Conservation (phyloP, 2,797 vertebrate species). For the Euphonia xanthogaster region DNA sequence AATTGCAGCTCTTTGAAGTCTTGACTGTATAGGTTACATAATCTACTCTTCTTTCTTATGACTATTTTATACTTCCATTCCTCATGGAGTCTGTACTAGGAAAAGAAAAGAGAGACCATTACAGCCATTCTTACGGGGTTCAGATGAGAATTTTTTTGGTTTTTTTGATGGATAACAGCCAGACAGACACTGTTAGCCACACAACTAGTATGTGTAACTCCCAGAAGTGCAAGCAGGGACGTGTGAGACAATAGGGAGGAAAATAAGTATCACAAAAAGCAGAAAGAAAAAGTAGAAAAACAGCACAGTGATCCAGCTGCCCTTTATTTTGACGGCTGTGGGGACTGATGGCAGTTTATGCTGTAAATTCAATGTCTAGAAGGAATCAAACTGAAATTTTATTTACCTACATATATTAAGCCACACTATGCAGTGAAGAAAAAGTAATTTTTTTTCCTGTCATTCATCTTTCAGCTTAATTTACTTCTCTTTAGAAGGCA, state of each 20-base stretch:
- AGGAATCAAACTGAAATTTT: neutral
- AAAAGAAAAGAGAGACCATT: neutral
- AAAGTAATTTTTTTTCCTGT: neutral
- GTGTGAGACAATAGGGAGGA: neutral
- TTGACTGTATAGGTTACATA: neutral
- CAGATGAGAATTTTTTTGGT: neutral
- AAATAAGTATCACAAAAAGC: neutral
- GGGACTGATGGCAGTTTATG: neutral
- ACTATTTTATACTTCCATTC: neutral
- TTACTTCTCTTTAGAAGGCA: neutral
- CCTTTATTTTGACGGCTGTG: neutral
- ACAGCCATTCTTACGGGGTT: neutral
- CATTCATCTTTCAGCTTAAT: neutral
- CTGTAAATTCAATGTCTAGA: neutral
- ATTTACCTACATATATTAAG: neutral
- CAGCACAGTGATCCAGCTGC: neutral
- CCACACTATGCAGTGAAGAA: neutral
- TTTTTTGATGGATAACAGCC: neutral
- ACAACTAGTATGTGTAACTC: accelerated
- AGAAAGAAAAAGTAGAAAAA: neutral
- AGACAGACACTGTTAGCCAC: neutral
- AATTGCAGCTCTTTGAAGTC: neutral
- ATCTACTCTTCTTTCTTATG: neutral
- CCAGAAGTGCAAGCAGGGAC: neutral
- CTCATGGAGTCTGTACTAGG: neutral